Base-by-base conservation (phyloP, 2,797 vertebrate genomes). In the Sparidentex hasta region DNA sequence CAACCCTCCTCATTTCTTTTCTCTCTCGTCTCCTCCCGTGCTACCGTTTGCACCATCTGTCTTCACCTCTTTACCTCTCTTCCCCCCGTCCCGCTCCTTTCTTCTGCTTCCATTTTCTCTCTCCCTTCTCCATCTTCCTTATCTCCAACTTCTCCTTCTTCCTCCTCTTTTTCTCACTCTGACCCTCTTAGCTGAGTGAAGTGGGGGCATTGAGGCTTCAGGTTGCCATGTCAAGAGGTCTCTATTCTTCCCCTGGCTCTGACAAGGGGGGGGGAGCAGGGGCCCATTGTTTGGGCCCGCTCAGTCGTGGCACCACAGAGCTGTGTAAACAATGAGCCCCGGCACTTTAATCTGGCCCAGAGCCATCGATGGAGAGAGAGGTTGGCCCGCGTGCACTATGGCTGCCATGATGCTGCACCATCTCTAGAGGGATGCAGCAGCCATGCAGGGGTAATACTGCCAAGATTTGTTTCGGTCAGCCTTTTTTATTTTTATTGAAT, bases 211-310 rank as follows among this genome's bases (percentile, higher is more conserved):
- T 88, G 77, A 94, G 89, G 95, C 92, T 93, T 96, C 95, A 95
- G 64, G 90, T 94, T 94, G 95, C 91, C 84, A 89, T 90, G 91
- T 92, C 93, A 92, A 93, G 90, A 93, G 94, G 95, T 96, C 95
- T 95, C 94, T 91, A 83, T 95, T 95, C 91, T 93, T 94, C 92
- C 92, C 84, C 86, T 81, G 76, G 58, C 77, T 90, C 86, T 76
- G 82, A 95, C 92, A 94, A 94, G 93, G 78, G 90, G 78, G 90
- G 29, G 38, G 83, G 90, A 89, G 89, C 88, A 82, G 91, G 84
- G 88, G 82, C 62, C 83, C 92, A 94, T 95, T 94, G 93, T 92
- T 74, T 69, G 70, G 88, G 92, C 69, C 91, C 90, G 91, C 86
- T 96, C 93, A 93, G 90, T 90, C 95, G 70, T 94, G 90, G 88